A percentile compares a stretch with the other conserved stretches of the same genome.
These are phyloP conservation scores for Bombus ignitus DNA, from an alignment of 1,140 invertebrate genomes.

Conservation along the genomic window DNA sequence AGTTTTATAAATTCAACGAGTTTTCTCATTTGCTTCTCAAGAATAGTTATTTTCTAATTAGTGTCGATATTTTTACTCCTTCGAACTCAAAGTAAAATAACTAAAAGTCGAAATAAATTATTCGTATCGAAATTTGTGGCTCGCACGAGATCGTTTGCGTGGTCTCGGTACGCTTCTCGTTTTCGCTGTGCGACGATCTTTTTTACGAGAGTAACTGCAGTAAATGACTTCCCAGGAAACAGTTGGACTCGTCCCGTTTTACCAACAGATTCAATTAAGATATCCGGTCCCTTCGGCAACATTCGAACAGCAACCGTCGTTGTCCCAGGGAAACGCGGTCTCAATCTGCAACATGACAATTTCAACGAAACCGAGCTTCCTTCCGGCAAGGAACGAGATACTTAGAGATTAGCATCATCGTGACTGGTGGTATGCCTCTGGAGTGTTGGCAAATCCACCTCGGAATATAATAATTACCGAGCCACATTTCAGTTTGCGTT, in stretches of 20 bases:
- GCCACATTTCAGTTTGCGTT: background rate
- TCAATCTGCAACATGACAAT: slow-evolving; percentile 39
- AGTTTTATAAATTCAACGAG: background rate
- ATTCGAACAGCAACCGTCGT: slow-evolving; percentile 8
- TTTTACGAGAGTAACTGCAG: background rate
- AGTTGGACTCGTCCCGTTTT: slow-evolving; percentile 22
- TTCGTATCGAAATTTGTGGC: background rate
- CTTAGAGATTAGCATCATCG: slow-evolving; percentile 29
- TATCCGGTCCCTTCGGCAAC: slow-evolving; percentile 42
- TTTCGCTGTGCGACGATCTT: background rate
- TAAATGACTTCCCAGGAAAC: slow-evolving; percentile 26
- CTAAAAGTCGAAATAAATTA: background rate
- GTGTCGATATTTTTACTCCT: background rate
- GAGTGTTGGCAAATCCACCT: slow-evolving; percentile 4
- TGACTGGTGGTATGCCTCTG: too few species aligned
- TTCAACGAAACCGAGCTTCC: slow-evolving; percentile 4
- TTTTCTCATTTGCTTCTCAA: background rate
- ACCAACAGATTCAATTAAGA: slow-evolving; percentile 53
- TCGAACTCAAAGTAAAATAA: too few species aligned
- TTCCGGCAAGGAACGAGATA: background rate
- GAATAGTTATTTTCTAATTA: background rate
- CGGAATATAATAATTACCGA: background rate
- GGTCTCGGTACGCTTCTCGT: background rate
- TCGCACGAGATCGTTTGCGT: background rate
- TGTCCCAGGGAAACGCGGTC: background rate